These are phyloP conservation scores for Pseudomyrmex cubaensis DNA, from an alignment of 1,140 invertebrate species.

Conservation along the genomic window DNA sequence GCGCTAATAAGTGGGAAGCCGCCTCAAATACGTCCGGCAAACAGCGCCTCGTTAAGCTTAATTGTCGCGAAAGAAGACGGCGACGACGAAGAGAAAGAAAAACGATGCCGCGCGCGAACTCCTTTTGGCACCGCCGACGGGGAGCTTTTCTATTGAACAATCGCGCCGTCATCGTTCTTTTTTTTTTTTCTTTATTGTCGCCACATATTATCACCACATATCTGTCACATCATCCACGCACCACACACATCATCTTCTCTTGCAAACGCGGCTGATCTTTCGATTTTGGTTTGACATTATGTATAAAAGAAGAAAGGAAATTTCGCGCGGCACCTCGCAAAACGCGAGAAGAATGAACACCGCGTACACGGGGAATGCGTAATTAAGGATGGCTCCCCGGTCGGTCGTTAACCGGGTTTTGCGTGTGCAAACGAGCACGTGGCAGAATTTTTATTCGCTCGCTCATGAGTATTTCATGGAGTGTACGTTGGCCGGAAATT, in stretches of 20 bases:
- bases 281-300: neutral
- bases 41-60: conserved; percentile 79
- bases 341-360: conserved; percentile 40
- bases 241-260: neutral
- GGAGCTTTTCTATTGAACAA: conserved; percentile 22
- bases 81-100: conserved; percentile 37
- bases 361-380: conserved; percentile 35
- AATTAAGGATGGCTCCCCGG: conserved; percentile 37
- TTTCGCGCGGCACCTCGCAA: conserved; percentile 35
- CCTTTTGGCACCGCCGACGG: conserved; percentile 31
- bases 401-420: conserved; percentile 41
- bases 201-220: no score
- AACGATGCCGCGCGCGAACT: neutral
- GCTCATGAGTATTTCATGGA: conserved; percentile 58
- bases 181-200: neutral
- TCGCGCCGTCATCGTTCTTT: neutral
- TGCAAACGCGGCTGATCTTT: conserved; percentile 4
- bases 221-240: no score
- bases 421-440: conserved; percentile 52
- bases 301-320: neutral
- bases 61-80: conserved; percentile 73
- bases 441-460: conserved; percentile 57
- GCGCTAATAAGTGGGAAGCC: conserved; percentile 80
- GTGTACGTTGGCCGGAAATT: conserved; percentile 47
- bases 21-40: conserved; percentile 78